Evolutionary conservation across 2,888 invertebrate genomes (phyloP).

Genomic region (Acleris sparsana): DNA sequence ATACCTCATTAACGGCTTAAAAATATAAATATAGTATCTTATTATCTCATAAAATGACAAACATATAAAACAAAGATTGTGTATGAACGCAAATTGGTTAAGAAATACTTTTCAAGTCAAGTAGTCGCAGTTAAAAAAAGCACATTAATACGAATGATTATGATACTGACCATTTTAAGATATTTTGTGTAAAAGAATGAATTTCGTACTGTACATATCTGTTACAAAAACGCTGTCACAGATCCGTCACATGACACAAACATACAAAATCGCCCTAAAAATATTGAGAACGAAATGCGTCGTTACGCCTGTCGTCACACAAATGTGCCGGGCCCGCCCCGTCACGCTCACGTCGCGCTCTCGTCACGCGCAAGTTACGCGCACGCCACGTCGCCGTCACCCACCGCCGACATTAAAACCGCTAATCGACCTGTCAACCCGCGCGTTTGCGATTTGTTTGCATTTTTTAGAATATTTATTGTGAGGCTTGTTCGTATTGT

Average conservation of each 20-base stretch:
- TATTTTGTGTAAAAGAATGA: no score
- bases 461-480: slow-evolving; percentile 26
- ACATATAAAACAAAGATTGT: no score
- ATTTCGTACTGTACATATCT: neutral
- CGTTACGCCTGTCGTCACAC: neutral
- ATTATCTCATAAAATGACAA: no score
- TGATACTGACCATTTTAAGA: no score
- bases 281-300: neutral
- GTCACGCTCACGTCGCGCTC: slow-evolving; percentile 21
- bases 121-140: no score
- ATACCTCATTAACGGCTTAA: no score
- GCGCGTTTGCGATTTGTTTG: slow-evolving; percentile 9
- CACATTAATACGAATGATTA: no score
- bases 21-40: no score
- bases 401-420: slow-evolving; percentile 45
- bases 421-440: slow-evolving; percentile 46
- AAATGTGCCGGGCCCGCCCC: neutral
- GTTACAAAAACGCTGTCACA: neutral
- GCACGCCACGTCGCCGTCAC: slow-evolving; percentile 14
- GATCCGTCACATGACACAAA: neutral
- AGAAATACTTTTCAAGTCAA: no score
- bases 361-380: slow-evolving; percentile 15
- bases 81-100: no score
- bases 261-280: neutral
- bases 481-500: neutral